A percentile compares a stretch with the other conserved stretches of the same genome.
Conservation (phyloP, 2,113 vertebrate genomes). For the Emydocephalus ijimae region DNA sequence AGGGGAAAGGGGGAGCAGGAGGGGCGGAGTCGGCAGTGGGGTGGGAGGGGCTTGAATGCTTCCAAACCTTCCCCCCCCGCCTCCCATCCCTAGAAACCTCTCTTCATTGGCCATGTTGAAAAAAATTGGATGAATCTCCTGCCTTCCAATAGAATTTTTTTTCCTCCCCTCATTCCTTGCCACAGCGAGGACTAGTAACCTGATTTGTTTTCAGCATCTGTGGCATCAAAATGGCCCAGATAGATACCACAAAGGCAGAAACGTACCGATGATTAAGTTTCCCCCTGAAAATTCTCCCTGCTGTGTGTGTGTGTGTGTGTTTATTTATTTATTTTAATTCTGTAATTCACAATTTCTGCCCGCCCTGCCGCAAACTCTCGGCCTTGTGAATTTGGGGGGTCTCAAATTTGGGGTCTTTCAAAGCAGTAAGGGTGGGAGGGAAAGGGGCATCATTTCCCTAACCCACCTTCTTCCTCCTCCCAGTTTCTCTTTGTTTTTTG, state of each 20-base stretch:
- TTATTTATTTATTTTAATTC: too few relatives aligned
- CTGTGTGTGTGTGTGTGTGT: too few relatives aligned
- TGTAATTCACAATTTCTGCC: background rate
- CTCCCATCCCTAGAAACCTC: background rate
- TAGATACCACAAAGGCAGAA: background rate
- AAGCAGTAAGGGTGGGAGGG: background rate
- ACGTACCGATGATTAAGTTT: background rate
- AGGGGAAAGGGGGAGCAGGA: too few relatives aligned
- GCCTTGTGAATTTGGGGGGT: background rate
- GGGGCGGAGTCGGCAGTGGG: background rate
- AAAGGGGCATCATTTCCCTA: background rate
- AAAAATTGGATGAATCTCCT: background rate
- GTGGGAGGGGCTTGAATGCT: background rate
- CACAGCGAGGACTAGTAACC: background rate
- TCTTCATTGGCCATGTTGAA: background rate
- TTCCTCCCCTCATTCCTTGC: background rate
- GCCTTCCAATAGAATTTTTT: background rate
- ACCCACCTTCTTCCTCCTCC: background rate
- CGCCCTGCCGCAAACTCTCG: background rate
- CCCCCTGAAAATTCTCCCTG: background rate
- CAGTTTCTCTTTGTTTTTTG: background rate
- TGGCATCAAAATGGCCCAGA: background rate
- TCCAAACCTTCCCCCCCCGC: too few relatives aligned
- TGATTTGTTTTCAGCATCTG: background rate
- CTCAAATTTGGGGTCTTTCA: background rate